phyloP scores from a whole-genome alignment of 2,113 vertebrate species.

The Hyaena hyaena region DNA sequence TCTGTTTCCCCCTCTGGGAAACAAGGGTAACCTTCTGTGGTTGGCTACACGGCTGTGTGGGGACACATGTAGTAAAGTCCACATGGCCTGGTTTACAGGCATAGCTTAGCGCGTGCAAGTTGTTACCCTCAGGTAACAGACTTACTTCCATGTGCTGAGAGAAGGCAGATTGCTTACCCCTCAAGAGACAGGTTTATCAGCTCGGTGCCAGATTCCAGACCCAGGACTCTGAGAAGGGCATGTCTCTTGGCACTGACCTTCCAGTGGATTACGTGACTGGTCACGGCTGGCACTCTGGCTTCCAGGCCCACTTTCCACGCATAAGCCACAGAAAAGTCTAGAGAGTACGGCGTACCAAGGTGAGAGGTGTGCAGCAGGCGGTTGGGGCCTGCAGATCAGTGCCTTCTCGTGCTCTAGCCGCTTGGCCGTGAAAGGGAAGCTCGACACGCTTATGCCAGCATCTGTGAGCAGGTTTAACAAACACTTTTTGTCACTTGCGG shows the following conservation, averaged over 20 bases:
- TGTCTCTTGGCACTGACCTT: background rate
- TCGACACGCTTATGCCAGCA: rapidly evolving
- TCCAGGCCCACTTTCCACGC: rapidly evolving
- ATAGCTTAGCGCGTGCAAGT: background rate
- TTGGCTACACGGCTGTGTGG: rapidly evolving
- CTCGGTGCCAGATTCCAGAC: background rate
- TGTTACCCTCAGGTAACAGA: rapidly evolving
- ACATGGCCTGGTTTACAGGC: rapidly evolving
- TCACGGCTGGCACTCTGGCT: rapidly evolving
- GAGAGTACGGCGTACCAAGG: rapidly evolving
- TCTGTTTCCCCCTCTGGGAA: background rate
- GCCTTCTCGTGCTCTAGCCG: background rate
- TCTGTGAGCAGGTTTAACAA: background rate
- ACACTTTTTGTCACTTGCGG: background rate
- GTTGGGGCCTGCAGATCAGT: background rate
- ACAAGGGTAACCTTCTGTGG: background rate
- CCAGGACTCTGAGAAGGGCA: background rate
- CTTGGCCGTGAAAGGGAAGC: background rate
- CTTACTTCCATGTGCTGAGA: background rate
- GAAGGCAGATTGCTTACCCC: background rate
- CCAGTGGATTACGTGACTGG: rapidly evolving
- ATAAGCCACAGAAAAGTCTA: background rate
- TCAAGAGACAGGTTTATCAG: background rate
- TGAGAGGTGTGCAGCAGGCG: background rate
- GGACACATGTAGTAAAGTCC: background rate